A percentile compares a stretch with the other conserved stretches of the same genome.
Evolutionary conservation across 1,140 invertebrate species (phyloP).

Genomic region (Ceratosolen fusciceps): DNA sequence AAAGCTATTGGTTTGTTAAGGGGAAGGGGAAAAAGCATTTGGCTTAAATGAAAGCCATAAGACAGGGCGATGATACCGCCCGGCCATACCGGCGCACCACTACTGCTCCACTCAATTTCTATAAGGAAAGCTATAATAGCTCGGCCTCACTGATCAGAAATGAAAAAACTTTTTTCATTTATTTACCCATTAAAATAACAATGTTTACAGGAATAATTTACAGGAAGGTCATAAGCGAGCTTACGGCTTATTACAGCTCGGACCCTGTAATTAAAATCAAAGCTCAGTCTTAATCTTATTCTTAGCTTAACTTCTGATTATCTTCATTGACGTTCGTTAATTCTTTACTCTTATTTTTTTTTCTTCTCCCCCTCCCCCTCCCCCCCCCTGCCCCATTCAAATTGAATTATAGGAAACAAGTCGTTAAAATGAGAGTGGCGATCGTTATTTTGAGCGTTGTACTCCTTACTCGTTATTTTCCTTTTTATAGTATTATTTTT

Average conservation of each 20-base stretch:
- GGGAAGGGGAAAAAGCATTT: background rate
- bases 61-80: background rate
- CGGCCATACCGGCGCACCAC: too few relatives aligned
- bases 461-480: background rate
- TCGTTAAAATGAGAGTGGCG: background rate
- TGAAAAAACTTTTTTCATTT: constrained; percentile 24
- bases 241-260: too few relatives aligned
- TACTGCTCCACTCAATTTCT: too few relatives aligned
- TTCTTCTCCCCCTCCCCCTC: too few relatives aligned
- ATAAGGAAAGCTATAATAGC: too few relatives aligned
- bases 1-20: constrained; percentile 10
- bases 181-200: constrained; percentile 21
- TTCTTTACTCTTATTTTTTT: background rate
- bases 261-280: background rate
- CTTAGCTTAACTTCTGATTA: background rate
- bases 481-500: constrained; percentile 13
- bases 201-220: constrained; percentile 8
- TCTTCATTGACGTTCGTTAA: background rate
- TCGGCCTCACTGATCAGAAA: background rate
- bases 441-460: constrained; percentile 5
- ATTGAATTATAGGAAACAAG: constrained; percentile 11
- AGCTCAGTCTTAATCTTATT: background rate
- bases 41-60: background rate
- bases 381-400: too few relatives aligned
- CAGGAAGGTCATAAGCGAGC: background rate